Evolutionary conservation across 2,888 invertebrate genomes (phyloP), one percentile per base, ranked within the genome.

Genomic region (Corbicula japonica): DNA sequence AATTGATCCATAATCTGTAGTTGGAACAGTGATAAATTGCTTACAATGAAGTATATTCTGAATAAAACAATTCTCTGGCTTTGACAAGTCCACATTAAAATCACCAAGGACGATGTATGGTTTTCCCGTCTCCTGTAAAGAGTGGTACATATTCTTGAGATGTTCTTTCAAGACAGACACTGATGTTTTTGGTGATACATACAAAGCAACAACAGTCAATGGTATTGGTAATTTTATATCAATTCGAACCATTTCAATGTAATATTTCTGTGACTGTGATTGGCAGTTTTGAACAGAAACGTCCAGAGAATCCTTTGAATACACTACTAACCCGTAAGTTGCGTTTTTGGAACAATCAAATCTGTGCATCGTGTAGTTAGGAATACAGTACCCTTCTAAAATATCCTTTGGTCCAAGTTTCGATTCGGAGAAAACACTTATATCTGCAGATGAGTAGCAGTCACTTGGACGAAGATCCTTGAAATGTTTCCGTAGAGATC

Each of bases 401-500:
- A 28, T 6, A 34, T 58, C 30, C 12, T 28, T 15, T 10, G 5
- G 8, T n/a, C 30, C 34, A 58, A 58, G 34, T 58, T 58, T 58
- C 3, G 34, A 34, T 58, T 58, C 58, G 15, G 58, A 2, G 30
- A 28, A 56, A 26, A 56, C 28, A 30, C 10, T 56, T 23, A 56
- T 56, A 28, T 56, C 30, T 12, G 56, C 30, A 15, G 10, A 32
- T 58, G 18, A 26, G 6, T 58, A 58, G 58, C 3, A 4, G 30
- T 58, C 21, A 12, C 34, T n/a, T 30, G 58, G n/a, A 4, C 18
- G 5, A 15, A 75, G 34, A 32, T 75, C 66, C 2, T 26, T 3
- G 18, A 61, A 35, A 52, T 70, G 70, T 28, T 48, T 44, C 18
- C 69, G 18, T 34, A 70, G 54, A 30, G 70, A 70, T 23, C 54